Evolutionary conservation across 2,113 vertebrate genomes (phyloP), one percentile per base, ranked within the genome.

Genomic region (Rhinolophus sinicus): DNA sequence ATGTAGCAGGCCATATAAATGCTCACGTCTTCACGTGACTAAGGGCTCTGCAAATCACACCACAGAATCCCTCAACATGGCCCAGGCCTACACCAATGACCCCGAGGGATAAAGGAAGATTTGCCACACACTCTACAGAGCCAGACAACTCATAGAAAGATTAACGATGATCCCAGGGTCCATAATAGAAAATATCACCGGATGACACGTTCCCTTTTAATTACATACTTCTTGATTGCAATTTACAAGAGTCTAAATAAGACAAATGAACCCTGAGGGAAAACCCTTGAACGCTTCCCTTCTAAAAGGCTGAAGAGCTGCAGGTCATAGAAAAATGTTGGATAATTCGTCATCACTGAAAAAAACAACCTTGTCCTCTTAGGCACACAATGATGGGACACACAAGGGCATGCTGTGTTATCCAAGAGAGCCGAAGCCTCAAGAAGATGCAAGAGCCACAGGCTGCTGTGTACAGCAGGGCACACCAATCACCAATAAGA

Each of bases 301-400:
- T 64, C 47, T 44, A 30, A 60, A 56, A 67, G 18, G 26, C 56
- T 70, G 22, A 50, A 76, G 12, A 10, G 58, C 12, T 50, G 30
- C 6, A 28, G 28, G 93, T 93, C 97, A 95, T 97, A 97, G 93
- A 96, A 96, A 97, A 94, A 90, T 0, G 97, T 98, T 98, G 98
- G 98, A 99, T 99, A 99, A 99, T 98, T 98, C 97, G 99, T 99
- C 99, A 99, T 99, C 98, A 99, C 99, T 87, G 99, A 98, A 98
- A 98, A 50, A 97, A 76, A 92, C 98, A 97, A 95, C 96, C 95
- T 97, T 88, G 75, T 98, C 96, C 54, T 98, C 98, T 83, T 67
- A 95, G 77, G 97, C 98, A 98, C 98, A 98, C 77, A 33, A 84
- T 96, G 90, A 98, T 97, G 98, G 98, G 98, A 98, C 98, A 98